Percentiles rank a stretch among this genome's conserved stretches.
phyloP scores from a whole-genome alignment of 2,113 vertebrate species.

The Myxocyprinus asiaticus region DNA sequence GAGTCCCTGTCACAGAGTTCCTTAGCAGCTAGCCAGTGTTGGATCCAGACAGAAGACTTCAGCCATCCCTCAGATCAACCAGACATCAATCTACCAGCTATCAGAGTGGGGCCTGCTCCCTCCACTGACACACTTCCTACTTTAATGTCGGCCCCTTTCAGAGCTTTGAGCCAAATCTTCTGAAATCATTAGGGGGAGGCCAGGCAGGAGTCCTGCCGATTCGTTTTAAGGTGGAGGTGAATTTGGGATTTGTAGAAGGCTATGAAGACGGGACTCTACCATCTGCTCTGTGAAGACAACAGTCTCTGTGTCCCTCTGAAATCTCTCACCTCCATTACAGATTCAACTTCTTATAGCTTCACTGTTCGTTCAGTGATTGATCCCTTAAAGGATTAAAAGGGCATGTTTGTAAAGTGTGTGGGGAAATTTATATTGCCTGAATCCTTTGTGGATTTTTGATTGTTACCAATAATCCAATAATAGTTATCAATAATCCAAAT shows the following conservation, averaged over 20 bases:
- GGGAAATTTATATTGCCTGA: too few species aligned
- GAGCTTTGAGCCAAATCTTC: not conserved
- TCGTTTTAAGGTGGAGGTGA: not conserved
- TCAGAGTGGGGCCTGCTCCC: slow-evolving; percentile 7
- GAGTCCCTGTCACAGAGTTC: too few species aligned
- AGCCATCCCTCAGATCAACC: not conserved
- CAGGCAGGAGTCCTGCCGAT: not conserved
- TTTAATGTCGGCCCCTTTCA: slow-evolving; percentile 17
- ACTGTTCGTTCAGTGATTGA: too few species aligned
- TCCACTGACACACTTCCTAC: not conserved
- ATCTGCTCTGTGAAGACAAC: slow-evolving; percentile 16
- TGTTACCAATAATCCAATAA: too few species aligned
- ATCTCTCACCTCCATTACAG: slow-evolving; percentile 12
- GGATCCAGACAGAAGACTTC: not conserved
- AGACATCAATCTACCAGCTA: not conserved
- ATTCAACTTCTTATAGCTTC: not conserved
- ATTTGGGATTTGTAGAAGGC: not conserved
- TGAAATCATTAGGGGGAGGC: slow-evolving; percentile 24
- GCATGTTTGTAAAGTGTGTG: too few species aligned
- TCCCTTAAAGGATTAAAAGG: too few species aligned
- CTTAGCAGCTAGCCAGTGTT: too few species aligned
- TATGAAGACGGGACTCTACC: not conserved
- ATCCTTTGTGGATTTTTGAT: too few species aligned
- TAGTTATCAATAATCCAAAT: too few species aligned
- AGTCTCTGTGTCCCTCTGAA: slow-evolving; percentile 6